phyloP scores from a whole-genome alignment of 2,888 invertebrate genomes.

The Leucoma salicis region DNA sequence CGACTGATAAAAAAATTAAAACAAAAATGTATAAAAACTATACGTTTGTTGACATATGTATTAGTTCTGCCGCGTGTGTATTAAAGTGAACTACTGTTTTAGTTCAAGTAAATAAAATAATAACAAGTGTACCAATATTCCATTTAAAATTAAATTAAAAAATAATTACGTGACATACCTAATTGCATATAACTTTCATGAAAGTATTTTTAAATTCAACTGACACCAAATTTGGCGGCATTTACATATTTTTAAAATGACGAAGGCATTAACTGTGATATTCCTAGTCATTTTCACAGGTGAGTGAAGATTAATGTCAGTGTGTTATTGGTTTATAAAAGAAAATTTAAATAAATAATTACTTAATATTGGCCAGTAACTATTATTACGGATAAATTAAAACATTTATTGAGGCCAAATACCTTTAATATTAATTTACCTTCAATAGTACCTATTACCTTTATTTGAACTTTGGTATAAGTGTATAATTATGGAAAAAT shows the following conservation, averaged over 20 bases:
- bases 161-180: slow-evolving; percentile 2
- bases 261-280: slow-evolving; percentile 44
- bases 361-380: too few species aligned
- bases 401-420: too few species aligned
- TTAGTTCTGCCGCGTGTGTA: slow-evolving; percentile 47
- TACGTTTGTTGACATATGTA: slow-evolving; percentile 22
- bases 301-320: slow-evolving; percentile 30
- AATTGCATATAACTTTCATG: background rate
- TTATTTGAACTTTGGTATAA: too few species aligned
- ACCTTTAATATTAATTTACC: too few species aligned
- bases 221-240: background rate
- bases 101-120: background rate
- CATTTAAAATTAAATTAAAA: slow-evolving; percentile 4
- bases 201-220: background rate
- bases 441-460: too few species aligned
- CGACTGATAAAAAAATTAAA: slow-evolving; percentile 37
- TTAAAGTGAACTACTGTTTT: slow-evolving; percentile 29
- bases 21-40: slow-evolving; percentile 59
- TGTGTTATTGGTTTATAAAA: background rate
- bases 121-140: slow-evolving; percentile 15
- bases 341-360: too few species aligned
- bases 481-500: too few species aligned
- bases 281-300: slow-evolving; percentile 47
- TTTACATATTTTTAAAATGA: slow-evolving; percentile 20
- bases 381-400: too few species aligned